Evolutionary conservation across 2,888 invertebrate species (phyloP).

Genomic region (Zygothrica quintamaculata): DNA sequence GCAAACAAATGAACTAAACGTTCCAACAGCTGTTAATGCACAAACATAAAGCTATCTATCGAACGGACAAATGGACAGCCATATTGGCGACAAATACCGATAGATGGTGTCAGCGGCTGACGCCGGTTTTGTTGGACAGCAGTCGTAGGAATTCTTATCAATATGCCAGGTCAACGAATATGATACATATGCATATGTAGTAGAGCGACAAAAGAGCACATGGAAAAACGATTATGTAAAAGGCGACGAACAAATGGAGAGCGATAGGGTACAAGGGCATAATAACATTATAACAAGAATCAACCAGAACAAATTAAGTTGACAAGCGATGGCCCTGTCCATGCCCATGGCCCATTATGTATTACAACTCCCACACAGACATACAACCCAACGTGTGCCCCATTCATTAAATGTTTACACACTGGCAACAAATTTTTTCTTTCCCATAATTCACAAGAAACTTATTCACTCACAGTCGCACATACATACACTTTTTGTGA

Average conservation of each 20-base stretch:
- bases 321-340: conserved; percentile 45
- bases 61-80: conserved; percentile 27
- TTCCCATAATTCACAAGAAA: conserved; percentile 63
- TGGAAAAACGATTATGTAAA: conserved; percentile 75
- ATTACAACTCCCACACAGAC: conserved; percentile 46
- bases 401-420: conserved; percentile 68
- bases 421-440: conserved; percentile 47
- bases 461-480: conserved; percentile 20
- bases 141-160: conserved; percentile 43
- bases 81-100: conserved; percentile 30
- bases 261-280: conserved; percentile 33
- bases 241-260: conserved; percentile 25
- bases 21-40: conserved; percentile 38
- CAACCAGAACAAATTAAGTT: conserved; percentile 58
- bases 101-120: conserved; percentile 20
- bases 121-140: conserved; percentile 5
- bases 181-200: not conserved
- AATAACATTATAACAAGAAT: conserved; percentile 25
- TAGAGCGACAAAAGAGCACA: conserved; percentile 36
- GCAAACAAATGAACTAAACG: conserved; percentile 13
- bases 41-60: conserved; percentile 6
- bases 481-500: conserved; percentile 4
- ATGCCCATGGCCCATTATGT: conserved; percentile 40
- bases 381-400: conserved; percentile 25
- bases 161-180: conserved; percentile 19